These are phyloP conservation scores for Mystacornis crossleyi DNA, from an alignment of 2,113 vertebrate species.

Conservation along the genomic window DNA sequence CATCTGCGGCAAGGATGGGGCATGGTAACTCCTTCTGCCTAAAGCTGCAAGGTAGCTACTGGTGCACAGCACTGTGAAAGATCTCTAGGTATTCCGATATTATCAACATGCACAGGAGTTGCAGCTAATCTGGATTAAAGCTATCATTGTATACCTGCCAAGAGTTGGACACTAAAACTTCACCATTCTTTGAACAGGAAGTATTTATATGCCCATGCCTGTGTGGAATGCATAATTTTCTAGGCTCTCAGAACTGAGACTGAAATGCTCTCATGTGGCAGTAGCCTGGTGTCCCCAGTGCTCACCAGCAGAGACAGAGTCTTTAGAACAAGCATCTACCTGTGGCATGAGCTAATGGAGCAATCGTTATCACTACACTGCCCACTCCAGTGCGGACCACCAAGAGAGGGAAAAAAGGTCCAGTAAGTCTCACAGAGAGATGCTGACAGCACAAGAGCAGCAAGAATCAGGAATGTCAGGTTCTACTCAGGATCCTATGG, in stretches of 20 bases:
- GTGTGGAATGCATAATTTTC: neutral
- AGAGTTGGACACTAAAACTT: neutral
- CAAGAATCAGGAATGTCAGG: neutral
- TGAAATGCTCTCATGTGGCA: neutral
- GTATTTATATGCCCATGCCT: neutral
- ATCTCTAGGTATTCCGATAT: neutral
- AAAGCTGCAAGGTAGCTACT: neutral
- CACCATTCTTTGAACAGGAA: neutral
- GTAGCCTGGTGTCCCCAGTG: neutral
- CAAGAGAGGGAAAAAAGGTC: neutral
- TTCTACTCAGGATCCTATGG: neutral
- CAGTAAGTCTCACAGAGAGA: neutral
- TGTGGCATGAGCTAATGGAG: neutral
- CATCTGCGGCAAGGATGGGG: rapidly evolving
- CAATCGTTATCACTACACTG: rapidly evolving
- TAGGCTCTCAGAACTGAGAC: neutral
- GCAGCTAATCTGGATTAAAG: neutral
- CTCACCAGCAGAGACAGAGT: neutral
- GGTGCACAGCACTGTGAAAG: neutral
- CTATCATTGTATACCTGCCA: neutral
- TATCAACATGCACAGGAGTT: neutral
- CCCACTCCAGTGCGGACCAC: neutral
- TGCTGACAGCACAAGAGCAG: neutral
- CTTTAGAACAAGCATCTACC: neutral
- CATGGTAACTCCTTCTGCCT: neutral